These are phyloP conservation scores for Lampris megalopsis DNA, from an alignment of 2,113 vertebrate species.

Conservation along the genomic window DNA sequence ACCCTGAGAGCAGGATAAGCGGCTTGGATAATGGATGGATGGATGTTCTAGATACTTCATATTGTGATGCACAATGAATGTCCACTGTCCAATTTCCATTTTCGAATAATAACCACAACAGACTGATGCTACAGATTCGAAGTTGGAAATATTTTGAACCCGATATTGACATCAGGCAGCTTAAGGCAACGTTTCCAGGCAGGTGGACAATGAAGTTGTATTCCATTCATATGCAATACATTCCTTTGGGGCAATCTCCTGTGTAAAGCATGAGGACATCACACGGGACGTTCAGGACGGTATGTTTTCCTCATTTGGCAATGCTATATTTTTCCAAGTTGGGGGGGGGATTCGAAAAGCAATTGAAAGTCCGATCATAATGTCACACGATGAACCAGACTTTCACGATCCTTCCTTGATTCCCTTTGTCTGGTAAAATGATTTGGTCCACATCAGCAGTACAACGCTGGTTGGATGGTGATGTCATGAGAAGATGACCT, in stretches of 20 bases:
- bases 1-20: no score
- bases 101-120: no score
- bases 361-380: conserved; percentile 1
- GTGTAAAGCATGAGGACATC: neutral
- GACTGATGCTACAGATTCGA: no score
- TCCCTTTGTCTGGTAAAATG: neutral
- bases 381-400: neutral
- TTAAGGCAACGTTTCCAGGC: neutral
- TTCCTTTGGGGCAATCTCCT: neutral
- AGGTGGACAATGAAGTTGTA: neutral
- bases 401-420: neutral
- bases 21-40: no score
- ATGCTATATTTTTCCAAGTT: conserved; percentile 13
- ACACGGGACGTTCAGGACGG: neutral
- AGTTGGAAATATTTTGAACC: no score
- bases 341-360: conserved; percentile 10
- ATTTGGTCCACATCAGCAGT: conserved; percentile 15
- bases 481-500: conserved; percentile 5
- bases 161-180: no score
- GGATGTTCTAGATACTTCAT: no score
- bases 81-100: no score
- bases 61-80: no score
- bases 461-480: neutral
- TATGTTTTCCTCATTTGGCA: conserved; percentile 30
- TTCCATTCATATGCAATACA: neutral